These are phyloP conservation scores for Plebejus melissa DNA, from an alignment of 2,888 invertebrate genomes.

Conservation along the genomic window DNA sequence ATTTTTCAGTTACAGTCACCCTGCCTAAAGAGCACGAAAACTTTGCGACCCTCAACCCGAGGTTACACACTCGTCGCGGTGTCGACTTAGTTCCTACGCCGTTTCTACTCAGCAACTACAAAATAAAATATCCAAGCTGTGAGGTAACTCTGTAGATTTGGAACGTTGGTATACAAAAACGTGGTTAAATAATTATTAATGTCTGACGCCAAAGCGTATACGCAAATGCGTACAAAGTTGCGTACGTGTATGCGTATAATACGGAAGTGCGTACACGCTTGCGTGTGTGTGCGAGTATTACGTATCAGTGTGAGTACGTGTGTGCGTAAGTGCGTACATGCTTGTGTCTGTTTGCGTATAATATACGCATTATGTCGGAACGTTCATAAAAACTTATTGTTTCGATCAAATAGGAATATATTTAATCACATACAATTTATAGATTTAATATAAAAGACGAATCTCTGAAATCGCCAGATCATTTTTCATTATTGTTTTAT, in stretches of 20 bases:
- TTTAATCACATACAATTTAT: neutral
- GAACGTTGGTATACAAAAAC: neutral
- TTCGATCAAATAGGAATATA: neutral
- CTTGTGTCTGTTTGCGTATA: neutral
- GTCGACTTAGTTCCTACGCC: conserved; percentile 73
- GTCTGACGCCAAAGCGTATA: neutral
- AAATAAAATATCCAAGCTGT: conserved; percentile 52
- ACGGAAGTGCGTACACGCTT: neutral
- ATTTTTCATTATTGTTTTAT: neutral
- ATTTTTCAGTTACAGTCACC: conserved; percentile 43
- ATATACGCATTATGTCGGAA: too few relatives aligned
- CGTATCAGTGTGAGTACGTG: neutral
- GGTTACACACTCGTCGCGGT: conserved; percentile 50
- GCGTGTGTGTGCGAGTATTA: neutral
- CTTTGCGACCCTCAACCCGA: conserved; percentile 51
- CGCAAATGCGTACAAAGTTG: neutral
- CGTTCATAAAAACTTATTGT: neutral
- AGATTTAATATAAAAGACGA: neutral
- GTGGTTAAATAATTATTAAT: neutral
- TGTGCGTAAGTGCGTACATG: neutral
- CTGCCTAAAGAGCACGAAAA: conserved; percentile 43
- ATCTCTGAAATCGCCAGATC: neutral
- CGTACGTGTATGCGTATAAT: neutral
- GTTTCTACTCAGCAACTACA: conserved; percentile 73
- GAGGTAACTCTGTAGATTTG: conserved; percentile 52